phyloP scores from a whole-genome alignment of 2,888 invertebrate genomes.

The Theodoxus fluviatilis region DNA sequence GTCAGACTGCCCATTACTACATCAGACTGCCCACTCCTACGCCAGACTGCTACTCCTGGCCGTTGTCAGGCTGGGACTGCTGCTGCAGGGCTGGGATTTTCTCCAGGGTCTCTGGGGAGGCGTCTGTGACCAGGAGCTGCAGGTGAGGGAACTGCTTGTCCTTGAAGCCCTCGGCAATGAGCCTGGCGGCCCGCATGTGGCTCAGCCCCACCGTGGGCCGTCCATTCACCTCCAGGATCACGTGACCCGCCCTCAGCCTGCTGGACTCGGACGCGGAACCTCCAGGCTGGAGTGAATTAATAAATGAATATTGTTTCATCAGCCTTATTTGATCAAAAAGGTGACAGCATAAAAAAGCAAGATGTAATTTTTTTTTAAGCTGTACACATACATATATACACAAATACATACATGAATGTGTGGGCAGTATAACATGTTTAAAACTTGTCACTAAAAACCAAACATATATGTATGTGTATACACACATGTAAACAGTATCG shows the following conservation, averaged over 20 bases:
- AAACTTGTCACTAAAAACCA: too few species aligned
- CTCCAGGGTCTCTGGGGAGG: slow-evolving; percentile 34
- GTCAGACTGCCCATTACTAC: too few species aligned
- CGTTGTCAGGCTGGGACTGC: too few species aligned
- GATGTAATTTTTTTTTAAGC: not conserved
- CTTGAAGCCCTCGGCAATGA: slow-evolving; percentile 92
- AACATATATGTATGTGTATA: too few species aligned
- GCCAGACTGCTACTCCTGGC: too few species aligned
- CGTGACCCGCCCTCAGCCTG: slow-evolving; percentile 90
- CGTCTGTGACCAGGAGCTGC: slow-evolving; percentile 82
- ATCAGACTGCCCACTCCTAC: too few species aligned
- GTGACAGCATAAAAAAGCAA: not conserved
- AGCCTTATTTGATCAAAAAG: too few species aligned
- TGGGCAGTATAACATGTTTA: too few species aligned
- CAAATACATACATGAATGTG: too few species aligned
- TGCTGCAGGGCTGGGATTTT: too few species aligned
- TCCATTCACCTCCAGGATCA: slow-evolving; percentile 91
- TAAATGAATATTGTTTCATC: not conserved
- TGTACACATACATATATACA: not conserved
- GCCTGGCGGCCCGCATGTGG: slow-evolving; percentile 88
- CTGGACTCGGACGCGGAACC: slow-evolving; percentile 93
- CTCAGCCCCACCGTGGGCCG: slow-evolving; percentile 75
- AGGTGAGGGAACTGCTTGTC: slow-evolving; percentile 86
- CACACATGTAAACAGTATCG: too few species aligned
- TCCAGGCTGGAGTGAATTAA: slow-evolving; percentile 81